Evolutionary conservation across 1,140 invertebrate genomes (phyloP), one percentile per base, ranked within the genome.

Genomic region (Heliconius congener): DNA sequence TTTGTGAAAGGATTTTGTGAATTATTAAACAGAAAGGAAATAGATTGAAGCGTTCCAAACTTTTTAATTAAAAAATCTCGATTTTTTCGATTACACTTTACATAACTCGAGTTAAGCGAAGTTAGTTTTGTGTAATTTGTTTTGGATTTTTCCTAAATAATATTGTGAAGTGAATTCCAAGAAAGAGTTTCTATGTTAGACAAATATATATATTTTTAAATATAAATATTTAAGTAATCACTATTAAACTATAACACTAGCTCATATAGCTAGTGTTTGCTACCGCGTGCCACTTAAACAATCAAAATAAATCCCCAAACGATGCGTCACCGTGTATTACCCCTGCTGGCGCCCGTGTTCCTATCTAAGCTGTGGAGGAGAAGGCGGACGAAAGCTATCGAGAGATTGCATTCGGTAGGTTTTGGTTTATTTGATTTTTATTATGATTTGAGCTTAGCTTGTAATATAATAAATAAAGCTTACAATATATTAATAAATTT

Each of bases 301-400:
- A 80, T 82, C 93, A 94, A 92, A 79, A 94, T 94, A 92, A 94
- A 94, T 83, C 93, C 93, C 18, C 93, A 93, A 88, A 94, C 91
- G 78, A 94, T 94, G 93, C 86, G 93, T 1, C 91, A 93, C 83
- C 91, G 93, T 1, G 88, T 92, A 37, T 85, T 93, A 76, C 91
- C 93, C 39, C 77, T 94, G 55, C 78, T 94, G 81, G 91, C 93
- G 52, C 91, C 92, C 34, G 88, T 93, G 80, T 94, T 94, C 73
- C 83, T 94, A 2, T 90, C 93, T 18, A 93, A 93, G 80, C 82
- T 94, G n/a, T 94, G 91, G 93, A 84, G 88, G 73, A 81, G 91
- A 16, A 81, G 90, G 11, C 85, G 91, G 16, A 90, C 90, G 4
- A 94, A 92, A 79, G 90, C 89, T 55, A 93, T 93, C 71, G 88